These are phyloP conservation scores for Sinelater perroti DNA, from an alignment of 2,888 invertebrate species.

Conservation along the genomic window DNA sequence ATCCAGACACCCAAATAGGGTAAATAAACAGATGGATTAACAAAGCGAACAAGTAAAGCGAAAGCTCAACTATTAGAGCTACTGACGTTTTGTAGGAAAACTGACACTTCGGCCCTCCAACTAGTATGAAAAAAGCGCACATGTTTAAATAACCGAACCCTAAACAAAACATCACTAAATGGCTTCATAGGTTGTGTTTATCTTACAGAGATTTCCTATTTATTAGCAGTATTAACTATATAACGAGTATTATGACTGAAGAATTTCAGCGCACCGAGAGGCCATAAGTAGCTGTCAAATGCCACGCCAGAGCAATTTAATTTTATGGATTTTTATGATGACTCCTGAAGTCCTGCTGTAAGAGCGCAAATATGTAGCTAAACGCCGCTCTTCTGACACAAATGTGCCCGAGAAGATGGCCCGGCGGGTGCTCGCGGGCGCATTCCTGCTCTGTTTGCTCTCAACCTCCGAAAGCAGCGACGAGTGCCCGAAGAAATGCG, in stretches of 20 bases:
- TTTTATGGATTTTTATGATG: conserved; percentile 2
- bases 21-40: no score
- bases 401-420: conserved; percentile 21
- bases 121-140: not conserved
- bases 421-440: conserved; percentile 9
- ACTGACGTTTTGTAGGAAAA: not conserved
- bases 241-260: conserved; percentile 15
- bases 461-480: conserved; percentile 31
- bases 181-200: conserved; percentile 20
- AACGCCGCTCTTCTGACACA: conserved; percentile 9
- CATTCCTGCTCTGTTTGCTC: conserved; percentile 28
- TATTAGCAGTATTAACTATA: conserved; percentile 28
- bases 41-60: no score
- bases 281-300: not conserved
- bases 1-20: no score
- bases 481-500: conserved; percentile 66
- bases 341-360: conserved; percentile 10
- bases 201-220: conserved; percentile 3
- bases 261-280: not conserved
- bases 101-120: not conserved
- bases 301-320: not conserved
- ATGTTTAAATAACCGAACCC: conserved; percentile 7
- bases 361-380: conserved; percentile 15
- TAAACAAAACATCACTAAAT: conserved; percentile 30
- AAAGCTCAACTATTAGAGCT: not conserved